Evolutionary conservation across 1,140 invertebrate genomes (phyloP), one percentile per base, ranked within the genome.

Genomic region (Coelopa frigida): DNA sequence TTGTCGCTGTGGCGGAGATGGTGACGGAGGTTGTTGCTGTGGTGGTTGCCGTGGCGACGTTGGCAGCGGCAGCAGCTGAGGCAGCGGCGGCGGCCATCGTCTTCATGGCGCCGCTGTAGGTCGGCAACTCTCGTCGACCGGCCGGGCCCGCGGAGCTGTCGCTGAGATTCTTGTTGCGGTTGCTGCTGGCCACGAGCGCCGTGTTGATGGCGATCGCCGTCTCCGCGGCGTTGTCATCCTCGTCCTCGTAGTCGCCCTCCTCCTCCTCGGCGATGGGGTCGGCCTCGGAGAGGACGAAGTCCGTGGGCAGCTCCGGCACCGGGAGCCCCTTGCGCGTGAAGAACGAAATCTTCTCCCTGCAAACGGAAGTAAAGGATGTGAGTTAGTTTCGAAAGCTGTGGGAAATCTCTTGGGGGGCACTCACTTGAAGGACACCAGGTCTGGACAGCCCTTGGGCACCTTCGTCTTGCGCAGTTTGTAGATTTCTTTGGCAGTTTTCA

Each of bases 261-360:
- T 59, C 57, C 32, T 60, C 59, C 26, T 64, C 59, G 27, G 63
- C 59, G 32, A 68, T 63, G 36, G 58, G 53, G 54, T 59, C 54
- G n/a, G 50, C 55, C 44, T 68, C 64, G 40, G 59, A 46, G 40
- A 68, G 49, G 31, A 56, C 54, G 46, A 54, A 68, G 42, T 88
- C 84, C 23, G 76, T 73, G 5, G 86, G 84, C 40, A 89, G 70
- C 27, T 87, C 77, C 44, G 88, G 87, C 53, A 91, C 81, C 49
- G 78, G 83, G 17, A 84, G 61, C 57, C 87, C 87, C 5, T 83
- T 78, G 48, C 84, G 77, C 2, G 89, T 93, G 66, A 95, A 94
- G 72, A 95, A 95, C 11, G 90, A 87, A 82, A 95, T 95, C 72
- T 94, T 94, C 72, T 94, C 90, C 75, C 90, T 94, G 73, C 15